Conservation (phyloP, 2,888 invertebrate species). For the Limnephilus lunatus region DNA sequence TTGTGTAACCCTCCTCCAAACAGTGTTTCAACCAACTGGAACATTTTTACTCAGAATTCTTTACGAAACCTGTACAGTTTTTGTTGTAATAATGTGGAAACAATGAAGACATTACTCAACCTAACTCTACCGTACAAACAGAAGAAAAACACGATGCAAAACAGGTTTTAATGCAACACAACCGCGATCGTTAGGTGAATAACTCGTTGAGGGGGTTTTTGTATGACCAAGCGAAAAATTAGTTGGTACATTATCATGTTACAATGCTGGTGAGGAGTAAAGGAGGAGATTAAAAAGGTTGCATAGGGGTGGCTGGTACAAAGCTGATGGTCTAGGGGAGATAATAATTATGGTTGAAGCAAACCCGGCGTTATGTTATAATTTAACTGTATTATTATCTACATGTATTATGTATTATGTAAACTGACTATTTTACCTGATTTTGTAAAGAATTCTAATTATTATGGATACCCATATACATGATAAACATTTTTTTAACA, state of each 20-base stretch:
- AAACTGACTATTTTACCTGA: neutral
- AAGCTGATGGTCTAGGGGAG: neutral
- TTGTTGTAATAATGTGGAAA: neutral
- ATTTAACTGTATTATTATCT: neutral
- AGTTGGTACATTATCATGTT: neutral
- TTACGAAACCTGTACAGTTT: neutral
- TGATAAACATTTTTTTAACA: too few relatives aligned
- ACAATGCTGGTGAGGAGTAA: neutral
- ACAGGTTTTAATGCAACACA: neutral
- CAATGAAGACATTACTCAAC: neutral
- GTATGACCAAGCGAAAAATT: neutral
- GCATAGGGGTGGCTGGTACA: neutral
- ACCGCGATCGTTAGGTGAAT: neutral
- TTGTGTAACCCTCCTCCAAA: too few relatives aligned
- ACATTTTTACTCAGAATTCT: neutral
- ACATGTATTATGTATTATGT: too few relatives aligned
- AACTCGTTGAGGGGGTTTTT: neutral
- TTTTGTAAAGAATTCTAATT: neutral
- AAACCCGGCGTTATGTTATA: neutral
- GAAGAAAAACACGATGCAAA: neutral
- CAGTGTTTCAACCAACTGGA: too few relatives aligned
- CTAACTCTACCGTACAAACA: neutral
- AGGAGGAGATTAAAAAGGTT: neutral
- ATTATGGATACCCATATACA: neutral
- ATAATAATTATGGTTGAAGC: neutral